Conservation (phyloP, 2,797 vertebrate species). For the Hippopotamyrus pictus region DNA sequence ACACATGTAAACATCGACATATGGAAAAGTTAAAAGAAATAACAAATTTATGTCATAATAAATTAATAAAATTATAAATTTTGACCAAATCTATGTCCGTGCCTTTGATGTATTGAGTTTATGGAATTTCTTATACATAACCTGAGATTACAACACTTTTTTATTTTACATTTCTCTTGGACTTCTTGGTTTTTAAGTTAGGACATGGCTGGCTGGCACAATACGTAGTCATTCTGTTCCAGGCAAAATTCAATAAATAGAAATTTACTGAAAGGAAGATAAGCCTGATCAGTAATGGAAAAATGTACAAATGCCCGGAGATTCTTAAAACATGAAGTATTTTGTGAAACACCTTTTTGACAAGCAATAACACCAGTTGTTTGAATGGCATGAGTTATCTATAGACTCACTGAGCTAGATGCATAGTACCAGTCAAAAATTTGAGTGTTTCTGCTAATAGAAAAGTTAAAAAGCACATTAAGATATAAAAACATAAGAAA, state of each 20-base stretch:
- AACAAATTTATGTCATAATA: not conserved
- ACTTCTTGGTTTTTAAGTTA: not conserved
- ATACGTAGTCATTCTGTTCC: not conserved
- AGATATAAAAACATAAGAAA: not conserved
- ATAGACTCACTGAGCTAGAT: not conserved
- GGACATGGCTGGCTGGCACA: not conserved
- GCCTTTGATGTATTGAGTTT: slow-evolving; percentile 4
- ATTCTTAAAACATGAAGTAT: not conserved
- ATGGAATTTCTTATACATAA: not conserved
- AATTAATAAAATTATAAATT: not conserved
- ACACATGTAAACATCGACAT: not conserved
- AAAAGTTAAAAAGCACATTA: not conserved
- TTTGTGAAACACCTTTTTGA: not conserved
- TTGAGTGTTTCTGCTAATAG: not conserved
- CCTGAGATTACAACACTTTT: not conserved
- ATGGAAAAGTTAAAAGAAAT: not conserved
- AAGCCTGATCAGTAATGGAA: not conserved
- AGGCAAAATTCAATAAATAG: not conserved
- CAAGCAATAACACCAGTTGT: not conserved
- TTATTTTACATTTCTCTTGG: not conserved
- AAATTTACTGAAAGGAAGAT: not conserved
- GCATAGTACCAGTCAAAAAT: not conserved
- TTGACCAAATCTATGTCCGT: not conserved
- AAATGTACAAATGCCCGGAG: not conserved
- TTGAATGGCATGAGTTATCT: not conserved